A percentile compares a stretch with the other conserved stretches of the same genome.
phyloP scores from a whole-genome alignment of 2,888 invertebrate genomes.

The Gastracanthus pulcherrimus region DNA sequence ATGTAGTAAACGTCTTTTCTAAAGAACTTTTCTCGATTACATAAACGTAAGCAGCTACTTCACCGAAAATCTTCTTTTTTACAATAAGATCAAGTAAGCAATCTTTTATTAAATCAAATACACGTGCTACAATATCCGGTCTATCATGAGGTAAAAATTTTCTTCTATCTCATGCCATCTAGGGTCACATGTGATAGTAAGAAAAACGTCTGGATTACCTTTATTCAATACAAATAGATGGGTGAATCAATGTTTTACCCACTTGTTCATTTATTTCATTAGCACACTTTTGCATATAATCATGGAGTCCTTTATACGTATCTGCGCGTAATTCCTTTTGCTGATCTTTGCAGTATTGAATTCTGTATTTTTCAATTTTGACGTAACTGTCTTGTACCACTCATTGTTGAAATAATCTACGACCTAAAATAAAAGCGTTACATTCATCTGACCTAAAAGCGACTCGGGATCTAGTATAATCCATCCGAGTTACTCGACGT shows the following conservation, averaged over 20 bases:
- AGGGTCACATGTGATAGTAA: too few relatives aligned
- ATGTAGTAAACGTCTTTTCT: slow-evolving; percentile 54
- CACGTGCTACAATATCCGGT: slow-evolving; percentile 50
- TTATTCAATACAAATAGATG: slow-evolving; percentile 48
- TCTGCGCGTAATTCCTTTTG: slow-evolving; percentile 47
- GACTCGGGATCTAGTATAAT: slow-evolving; percentile 28
- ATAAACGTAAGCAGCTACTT: slow-evolving; percentile 52
- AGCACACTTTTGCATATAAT: slow-evolving; percentile 63
- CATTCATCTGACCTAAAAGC: background rate
- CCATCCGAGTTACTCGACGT: slow-evolving; percentile 3
- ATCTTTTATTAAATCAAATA: slow-evolving; percentile 55
- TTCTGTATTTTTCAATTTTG: slow-evolving; percentile 45
- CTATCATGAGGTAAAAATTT: slow-evolving; percentile 48
- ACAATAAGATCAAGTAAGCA: slow-evolving; percentile 46
- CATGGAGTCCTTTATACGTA: slow-evolving; percentile 60
- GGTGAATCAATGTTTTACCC: slow-evolving; percentile 46
- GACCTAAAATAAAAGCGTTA: slow-evolving; percentile 26
- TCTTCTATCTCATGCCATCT: too few relatives aligned
- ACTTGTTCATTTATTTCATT: background rate
- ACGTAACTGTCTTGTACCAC: slow-evolving; percentile 40
- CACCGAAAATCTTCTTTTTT: slow-evolving; percentile 55
- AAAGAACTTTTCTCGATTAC: slow-evolving; percentile 57
- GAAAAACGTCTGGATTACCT: slow-evolving; percentile 47
- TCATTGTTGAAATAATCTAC: slow-evolving; percentile 7
- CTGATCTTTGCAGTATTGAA: background rate